A percentile compares a stretch with the other conserved stretches of the same genome.
Evolutionary conservation across 2,888 invertebrate genomes (phyloP).

Genomic region (Orthosia cruda): DNA sequence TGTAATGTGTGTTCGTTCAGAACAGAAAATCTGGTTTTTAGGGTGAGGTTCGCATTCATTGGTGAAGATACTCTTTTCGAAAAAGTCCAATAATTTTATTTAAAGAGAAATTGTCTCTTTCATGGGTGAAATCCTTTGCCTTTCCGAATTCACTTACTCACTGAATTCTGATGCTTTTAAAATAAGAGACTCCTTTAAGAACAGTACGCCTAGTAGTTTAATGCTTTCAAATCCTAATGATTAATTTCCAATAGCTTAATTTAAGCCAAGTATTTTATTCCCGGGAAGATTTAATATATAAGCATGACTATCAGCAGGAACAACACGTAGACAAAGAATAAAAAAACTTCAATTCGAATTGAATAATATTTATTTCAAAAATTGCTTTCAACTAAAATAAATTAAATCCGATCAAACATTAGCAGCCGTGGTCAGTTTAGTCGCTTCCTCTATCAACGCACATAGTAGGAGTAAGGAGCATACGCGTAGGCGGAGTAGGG

Average conservation of each 20-base stretch:
- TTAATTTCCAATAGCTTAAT: background rate
- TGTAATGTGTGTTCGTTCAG: background rate
- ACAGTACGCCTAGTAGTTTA: background rate
- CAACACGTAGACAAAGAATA: background rate
- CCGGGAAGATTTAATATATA: background rate
- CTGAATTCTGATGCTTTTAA: background rate
- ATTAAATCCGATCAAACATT: conserved; percentile 19
- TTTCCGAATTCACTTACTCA: too few species aligned
- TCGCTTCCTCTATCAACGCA: conserved; percentile 72
- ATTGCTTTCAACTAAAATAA: conserved; percentile 38
- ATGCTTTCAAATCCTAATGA: too few species aligned
- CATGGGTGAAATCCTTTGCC: too few species aligned
- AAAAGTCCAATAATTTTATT: too few species aligned
- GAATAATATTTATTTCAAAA: conserved; percentile 54
- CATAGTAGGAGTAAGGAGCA: conserved; percentile 84
- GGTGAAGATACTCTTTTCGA: too few species aligned
- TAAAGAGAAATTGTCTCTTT: too few species aligned
- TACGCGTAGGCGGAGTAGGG: conserved; percentile 83
- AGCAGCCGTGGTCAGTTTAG: background rate
- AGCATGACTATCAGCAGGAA: background rate
- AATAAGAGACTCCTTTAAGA: background rate
- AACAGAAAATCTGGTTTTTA: too few species aligned
- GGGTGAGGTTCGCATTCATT: too few species aligned
- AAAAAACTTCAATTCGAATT: conserved; percentile 1
- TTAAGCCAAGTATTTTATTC: background rate